These are phyloP conservation scores for Gobio gobio DNA, from an alignment of 2,113 vertebrate species.

Conservation along the genomic window DNA sequence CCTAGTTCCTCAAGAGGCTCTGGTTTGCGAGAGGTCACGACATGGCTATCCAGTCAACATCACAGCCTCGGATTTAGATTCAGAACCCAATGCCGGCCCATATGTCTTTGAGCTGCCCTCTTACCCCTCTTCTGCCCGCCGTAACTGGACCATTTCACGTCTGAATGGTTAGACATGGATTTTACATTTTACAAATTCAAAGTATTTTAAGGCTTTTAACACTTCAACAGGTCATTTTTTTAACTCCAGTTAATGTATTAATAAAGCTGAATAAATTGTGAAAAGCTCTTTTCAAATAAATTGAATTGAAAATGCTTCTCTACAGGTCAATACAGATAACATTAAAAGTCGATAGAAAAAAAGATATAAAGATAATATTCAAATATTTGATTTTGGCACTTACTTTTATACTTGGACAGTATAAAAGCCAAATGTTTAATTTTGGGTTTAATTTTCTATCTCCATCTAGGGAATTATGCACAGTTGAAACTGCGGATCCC, in stretches of 20 bases:
- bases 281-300: too few species aligned
- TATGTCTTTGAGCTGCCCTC: slow-evolving; percentile 95
- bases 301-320: not conserved
- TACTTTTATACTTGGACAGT: not conserved
- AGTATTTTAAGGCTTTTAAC: not conserved
- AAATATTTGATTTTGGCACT: too few species aligned
- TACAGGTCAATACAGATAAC: not conserved
- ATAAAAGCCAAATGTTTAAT: not conserved
- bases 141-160: slow-evolving; percentile 94
- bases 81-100: slow-evolving; percentile 91
- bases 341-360: not conserved
- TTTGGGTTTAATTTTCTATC: not conserved
- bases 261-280: too few species aligned
- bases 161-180: slow-evolving; percentile 83
- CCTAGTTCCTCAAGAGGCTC: slow-evolving; percentile 89
- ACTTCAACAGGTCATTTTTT: not conserved
- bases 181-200: not conserved
- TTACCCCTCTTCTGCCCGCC: slow-evolving; percentile 83
- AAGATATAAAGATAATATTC: not conserved
- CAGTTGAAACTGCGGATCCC: slow-evolving; percentile 88
- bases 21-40: slow-evolving; percentile 89
- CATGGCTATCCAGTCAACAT: slow-evolving; percentile 89
- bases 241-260: not conserved
- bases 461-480: slow-evolving; percentile 85
- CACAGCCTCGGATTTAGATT: slow-evolving; percentile 89